phyloP scores from a whole-genome alignment of 2,888 invertebrate genomes.

The Seira sanloemensis region DNA sequence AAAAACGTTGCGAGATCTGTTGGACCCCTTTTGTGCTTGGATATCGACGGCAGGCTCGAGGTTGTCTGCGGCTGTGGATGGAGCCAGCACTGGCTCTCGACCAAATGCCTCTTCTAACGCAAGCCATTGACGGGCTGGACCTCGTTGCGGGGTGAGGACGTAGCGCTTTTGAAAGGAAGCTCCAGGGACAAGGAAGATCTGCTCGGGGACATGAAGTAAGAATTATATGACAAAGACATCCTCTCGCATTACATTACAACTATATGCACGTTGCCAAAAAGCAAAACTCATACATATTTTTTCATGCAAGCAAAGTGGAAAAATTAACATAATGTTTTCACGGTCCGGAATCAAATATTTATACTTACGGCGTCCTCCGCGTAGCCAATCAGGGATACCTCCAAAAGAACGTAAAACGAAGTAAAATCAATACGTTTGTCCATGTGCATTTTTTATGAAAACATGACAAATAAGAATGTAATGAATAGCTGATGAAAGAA shows the following conservation, averaged over 20 bases:
- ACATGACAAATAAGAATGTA: background rate
- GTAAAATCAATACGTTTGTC: background rate
- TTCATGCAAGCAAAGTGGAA: background rate
- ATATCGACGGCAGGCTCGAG: constrained; percentile 55
- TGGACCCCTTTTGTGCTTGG: constrained; percentile 48
- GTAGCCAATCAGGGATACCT: constrained; percentile 87
- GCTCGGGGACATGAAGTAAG: background rate
- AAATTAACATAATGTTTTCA: background rate
- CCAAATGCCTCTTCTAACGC: constrained; percentile 76
- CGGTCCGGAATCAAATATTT: background rate
- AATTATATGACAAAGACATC: too few relatives aligned
- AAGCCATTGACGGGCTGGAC: constrained; percentile 72
- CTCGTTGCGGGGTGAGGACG: constrained; percentile 67
- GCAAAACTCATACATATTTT: constrained; percentile 3
- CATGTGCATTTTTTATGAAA: constrained; percentile 1
- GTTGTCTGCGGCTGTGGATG: constrained; percentile 69
- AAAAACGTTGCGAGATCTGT: constrained; percentile 81
- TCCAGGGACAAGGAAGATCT: constrained; percentile 72
- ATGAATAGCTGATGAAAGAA: constrained; percentile 13
- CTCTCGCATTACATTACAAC: too few relatives aligned
- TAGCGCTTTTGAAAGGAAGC: constrained; percentile 72
- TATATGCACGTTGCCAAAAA: constrained; percentile 7
- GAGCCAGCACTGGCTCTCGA: constrained; percentile 76
- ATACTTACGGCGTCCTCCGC: constrained; percentile 70
- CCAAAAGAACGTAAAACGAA: constrained; percentile 68